Evolutionary conservation across 1,140 invertebrate species (phyloP).

Genomic region (Trichonephila clavata): DNA sequence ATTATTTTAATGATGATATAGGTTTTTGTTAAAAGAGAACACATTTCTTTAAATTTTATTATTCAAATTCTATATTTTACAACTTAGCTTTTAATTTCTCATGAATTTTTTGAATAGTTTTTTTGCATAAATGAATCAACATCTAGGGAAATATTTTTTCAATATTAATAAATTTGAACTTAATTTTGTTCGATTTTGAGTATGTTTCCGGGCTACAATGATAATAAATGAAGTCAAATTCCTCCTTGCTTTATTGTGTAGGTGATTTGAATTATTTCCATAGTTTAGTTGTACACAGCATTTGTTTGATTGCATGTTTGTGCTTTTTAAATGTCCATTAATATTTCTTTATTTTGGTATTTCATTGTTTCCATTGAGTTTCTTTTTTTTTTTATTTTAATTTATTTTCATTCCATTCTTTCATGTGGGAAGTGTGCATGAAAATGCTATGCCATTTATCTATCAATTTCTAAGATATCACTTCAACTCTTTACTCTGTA

Average conservation of each 20-base stretch:
- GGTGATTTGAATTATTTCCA: background rate
- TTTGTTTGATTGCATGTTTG: background rate
- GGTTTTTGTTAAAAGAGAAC: too few species aligned
- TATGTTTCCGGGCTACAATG: too few species aligned
- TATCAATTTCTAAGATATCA: conserved; percentile 20
- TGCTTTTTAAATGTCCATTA: conserved; percentile 3
- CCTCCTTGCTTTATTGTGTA: background rate
- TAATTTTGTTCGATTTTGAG: too few species aligned
- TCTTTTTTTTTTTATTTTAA: background rate
- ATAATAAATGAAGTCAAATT: background rate
- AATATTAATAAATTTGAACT: too few species aligned
- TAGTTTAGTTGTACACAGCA: background rate
- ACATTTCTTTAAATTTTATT: too few species aligned
- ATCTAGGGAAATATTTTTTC: too few species aligned
- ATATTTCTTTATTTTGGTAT: conserved; percentile 12
- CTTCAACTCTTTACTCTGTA: conserved; percentile 31
- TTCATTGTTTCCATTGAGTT: background rate
- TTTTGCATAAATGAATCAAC: too few species aligned
- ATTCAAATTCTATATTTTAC: too few species aligned
- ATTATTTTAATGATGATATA: too few species aligned
- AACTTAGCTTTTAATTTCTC: too few species aligned
- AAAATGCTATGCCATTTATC: conserved; percentile 35
- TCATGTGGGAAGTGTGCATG: conserved; percentile 28
- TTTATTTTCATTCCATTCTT: background rate
- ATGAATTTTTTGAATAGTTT: too few species aligned